A percentile compares a stretch with the other conserved stretches of the same genome.
These are phyloP conservation scores for Prunella himalayana DNA, from an alignment of 2,113 vertebrate species.

Conservation along the genomic window DNA sequence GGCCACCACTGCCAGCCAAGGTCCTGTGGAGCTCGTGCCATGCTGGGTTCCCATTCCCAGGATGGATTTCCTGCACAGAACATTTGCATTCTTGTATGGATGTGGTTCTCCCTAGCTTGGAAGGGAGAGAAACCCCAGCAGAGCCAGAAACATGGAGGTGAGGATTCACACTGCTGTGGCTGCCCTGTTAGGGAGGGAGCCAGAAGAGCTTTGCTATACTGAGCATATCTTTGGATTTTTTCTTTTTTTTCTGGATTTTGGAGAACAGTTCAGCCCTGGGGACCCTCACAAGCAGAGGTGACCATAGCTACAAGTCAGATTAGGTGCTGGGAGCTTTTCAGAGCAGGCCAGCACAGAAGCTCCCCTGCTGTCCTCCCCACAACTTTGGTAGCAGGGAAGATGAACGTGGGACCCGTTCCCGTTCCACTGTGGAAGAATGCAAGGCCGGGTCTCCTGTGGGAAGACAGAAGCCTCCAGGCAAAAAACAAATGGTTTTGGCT, in stretches of 20 bases:
- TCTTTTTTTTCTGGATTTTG: too few species aligned
- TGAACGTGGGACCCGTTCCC: background rate
- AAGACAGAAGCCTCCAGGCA: constrained; percentile 46
- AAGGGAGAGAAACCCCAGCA: background rate
- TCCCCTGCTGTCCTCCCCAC: background rate
- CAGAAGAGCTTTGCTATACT: background rate
- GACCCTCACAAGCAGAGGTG: background rate
- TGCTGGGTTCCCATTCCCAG: background rate
- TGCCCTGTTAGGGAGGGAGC: background rate
- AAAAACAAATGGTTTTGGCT: constrained; percentile 51
- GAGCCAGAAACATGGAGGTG: background rate
- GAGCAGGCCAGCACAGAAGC: background rate
- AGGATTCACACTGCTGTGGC: background rate
- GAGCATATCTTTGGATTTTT: background rate
- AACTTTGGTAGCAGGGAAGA: background rate
- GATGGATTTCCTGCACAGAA: background rate
- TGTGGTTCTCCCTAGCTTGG: fast-evolving
- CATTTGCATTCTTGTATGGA: background rate
- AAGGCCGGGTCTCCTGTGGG: constrained; percentile 41
- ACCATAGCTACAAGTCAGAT: background rate
- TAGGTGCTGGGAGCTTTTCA: background rate
- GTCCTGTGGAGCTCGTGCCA: background rate
- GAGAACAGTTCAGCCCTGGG: background rate
- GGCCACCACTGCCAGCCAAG: fast-evolving
- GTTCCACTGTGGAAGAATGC: constrained; percentile 8